phyloP scores from a whole-genome alignment of 1,140 invertebrate genomes.

The Hestina assimilis region DNA sequence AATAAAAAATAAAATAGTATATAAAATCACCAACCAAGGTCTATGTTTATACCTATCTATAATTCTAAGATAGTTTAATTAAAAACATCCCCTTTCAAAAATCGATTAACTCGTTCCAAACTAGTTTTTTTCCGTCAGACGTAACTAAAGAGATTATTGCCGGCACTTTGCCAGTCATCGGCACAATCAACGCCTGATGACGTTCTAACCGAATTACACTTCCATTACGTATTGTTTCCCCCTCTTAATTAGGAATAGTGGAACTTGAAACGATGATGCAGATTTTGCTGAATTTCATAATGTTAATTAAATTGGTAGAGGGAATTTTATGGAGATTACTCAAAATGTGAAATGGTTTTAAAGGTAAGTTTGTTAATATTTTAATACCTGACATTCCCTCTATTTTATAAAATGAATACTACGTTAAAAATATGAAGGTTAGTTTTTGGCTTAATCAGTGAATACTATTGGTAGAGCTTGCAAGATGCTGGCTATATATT shows the following conservation, averaged over 20 bases:
- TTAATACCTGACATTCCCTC: not conserved
- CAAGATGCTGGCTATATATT: no score
- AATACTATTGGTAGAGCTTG: no score
- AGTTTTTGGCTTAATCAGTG: no score
- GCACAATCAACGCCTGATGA: slow-evolving; percentile 25
- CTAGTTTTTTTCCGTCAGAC: slow-evolving; percentile 19
- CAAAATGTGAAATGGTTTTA: not conserved
- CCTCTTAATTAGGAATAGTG: slow-evolving; percentile 29
- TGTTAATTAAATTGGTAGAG: not conserved
- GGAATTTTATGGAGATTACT: not conserved
- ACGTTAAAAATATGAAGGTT: not conserved
- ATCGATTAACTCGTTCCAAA: slow-evolving; percentile 4
- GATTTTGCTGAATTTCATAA: slow-evolving; percentile 3
- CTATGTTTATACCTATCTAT: no score
- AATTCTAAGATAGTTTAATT: not conserved
- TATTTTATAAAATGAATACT: not conserved
- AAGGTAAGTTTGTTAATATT: no score
- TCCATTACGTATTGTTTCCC: slow-evolving; percentile 23
- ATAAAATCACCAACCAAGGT: no score
- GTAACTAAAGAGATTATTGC: slow-evolving; percentile 23
- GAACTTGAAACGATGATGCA: slow-evolving; percentile 11
- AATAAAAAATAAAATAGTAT: no score
- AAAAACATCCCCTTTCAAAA: not conserved
- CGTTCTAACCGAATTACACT: slow-evolving; percentile 21
- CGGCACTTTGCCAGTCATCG: slow-evolving; percentile 22